A percentile compares a stretch with the other conserved stretches of the same genome.
These are phyloP conservation scores for Dicyrtoma fusca DNA, from an alignment of 2,888 invertebrate species.

Conservation along the genomic window DNA sequence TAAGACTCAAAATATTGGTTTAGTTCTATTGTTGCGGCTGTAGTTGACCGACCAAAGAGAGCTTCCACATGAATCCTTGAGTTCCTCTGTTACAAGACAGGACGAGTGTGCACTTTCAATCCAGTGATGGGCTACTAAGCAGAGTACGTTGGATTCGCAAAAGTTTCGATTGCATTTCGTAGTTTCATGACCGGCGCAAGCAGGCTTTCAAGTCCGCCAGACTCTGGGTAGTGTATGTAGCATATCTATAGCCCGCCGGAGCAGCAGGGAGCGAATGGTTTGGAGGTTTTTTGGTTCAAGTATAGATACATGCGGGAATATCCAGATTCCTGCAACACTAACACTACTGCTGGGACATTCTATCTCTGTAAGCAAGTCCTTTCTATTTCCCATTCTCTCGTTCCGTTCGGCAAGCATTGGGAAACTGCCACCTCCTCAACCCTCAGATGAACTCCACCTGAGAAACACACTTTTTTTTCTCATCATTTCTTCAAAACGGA, in stretches of 20 bases:
- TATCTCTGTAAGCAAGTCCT: not conserved
- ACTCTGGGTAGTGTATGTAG: too few relatives aligned
- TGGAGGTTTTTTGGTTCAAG: too few relatives aligned
- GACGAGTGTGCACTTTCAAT: constrained; percentile 36
- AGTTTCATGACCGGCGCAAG: constrained; percentile 54
- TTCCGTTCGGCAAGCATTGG: constrained; percentile 3
- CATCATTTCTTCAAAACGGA: constrained; percentile 3
- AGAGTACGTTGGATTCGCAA: constrained; percentile 39
- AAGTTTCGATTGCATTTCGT: constrained; percentile 44
- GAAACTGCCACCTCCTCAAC: constrained; percentile 23
- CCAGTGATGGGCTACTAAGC: constrained; percentile 42
- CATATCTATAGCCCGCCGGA: too few relatives aligned
- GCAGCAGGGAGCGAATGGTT: too few relatives aligned
- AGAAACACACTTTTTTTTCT: constrained; percentile 8
- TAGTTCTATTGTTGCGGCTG: not conserved
- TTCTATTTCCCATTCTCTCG: not conserved
- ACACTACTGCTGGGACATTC: not conserved
- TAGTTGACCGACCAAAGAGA: constrained; percentile 15
- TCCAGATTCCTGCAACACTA: not conserved
- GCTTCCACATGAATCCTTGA: constrained; percentile 5
- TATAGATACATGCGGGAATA: too few relatives aligned
- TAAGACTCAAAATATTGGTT: not conserved
- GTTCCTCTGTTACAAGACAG: not conserved
- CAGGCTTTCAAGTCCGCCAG: constrained; percentile 21
- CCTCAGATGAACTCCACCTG: constrained; percentile 22